phyloP scores from a whole-genome alignment of 2,797 vertebrate genomes.

The Atherinosoma microstoma region DNA sequence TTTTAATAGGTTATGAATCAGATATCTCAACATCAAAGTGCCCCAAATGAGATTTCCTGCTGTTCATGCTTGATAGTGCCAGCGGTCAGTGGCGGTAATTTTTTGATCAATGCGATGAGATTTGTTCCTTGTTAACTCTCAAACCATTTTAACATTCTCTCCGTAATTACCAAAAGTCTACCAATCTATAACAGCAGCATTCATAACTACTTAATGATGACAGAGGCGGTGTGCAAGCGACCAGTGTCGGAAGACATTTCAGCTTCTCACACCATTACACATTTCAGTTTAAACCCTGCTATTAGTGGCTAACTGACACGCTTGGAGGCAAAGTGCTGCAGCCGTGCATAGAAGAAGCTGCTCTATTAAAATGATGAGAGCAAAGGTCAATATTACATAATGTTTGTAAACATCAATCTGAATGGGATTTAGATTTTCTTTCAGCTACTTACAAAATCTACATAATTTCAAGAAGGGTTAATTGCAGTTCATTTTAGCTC shows the following conservation, averaged over 20 bases:
- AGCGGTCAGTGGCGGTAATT: conserved; percentile 16
- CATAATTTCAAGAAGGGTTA: conserved; percentile 3
- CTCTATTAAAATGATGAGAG: conserved; percentile 3
- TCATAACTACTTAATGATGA: conserved; percentile 49
- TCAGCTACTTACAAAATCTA: conserved; percentile 5
- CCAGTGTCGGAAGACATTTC: conserved; percentile 31
- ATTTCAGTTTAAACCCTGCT: conserved; percentile 33
- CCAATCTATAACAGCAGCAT: conserved; percentile 10
- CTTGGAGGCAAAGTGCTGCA: conserved; percentile 7
- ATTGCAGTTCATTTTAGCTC: background rate
- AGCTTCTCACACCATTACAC: conserved; percentile 44
- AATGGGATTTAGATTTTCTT: background rate
- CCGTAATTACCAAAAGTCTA: conserved; percentile 19
- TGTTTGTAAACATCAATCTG: background rate
- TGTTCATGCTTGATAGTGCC: conserved; percentile 17
- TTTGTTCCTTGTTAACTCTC: conserved; percentile 33
- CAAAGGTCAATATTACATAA: conserved; percentile 10
- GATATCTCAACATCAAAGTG: conserved; percentile 16
- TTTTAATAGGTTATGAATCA: conserved; percentile 38
- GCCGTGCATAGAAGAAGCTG: background rate
- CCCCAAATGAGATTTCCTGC: conserved; percentile 17
- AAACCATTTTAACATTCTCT: conserved; percentile 9
- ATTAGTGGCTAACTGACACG: conserved; percentile 18
- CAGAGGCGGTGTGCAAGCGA: conserved; percentile 22
- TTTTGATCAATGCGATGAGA: conserved; percentile 1